Conservation (phyloP, 2,888 invertebrate genomes). For the Antheraea assamensis region DNA sequence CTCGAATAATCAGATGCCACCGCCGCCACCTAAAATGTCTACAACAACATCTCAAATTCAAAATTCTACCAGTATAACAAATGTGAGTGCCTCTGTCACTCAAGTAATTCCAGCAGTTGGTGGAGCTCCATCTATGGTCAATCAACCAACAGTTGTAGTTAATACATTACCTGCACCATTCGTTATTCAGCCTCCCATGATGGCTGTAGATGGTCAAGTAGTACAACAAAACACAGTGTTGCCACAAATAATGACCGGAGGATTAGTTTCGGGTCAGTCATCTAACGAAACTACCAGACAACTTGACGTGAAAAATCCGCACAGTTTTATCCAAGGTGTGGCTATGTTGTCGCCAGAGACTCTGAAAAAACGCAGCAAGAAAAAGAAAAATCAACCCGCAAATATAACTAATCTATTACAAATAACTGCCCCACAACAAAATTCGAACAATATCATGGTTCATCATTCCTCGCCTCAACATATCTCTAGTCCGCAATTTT, state of each 20-base stretch:
- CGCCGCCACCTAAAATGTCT: constrained; percentile 82
- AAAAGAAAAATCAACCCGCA: constrained; percentile 86
- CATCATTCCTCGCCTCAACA: constrained; percentile 76
- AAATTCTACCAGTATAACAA: constrained; percentile 84
- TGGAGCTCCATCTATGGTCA: constrained; percentile 85
- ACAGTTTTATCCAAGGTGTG: constrained; percentile 66
- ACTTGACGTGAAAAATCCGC: constrained; percentile 78
- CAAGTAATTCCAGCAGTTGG: constrained; percentile 85
- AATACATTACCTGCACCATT: constrained; percentile 90
- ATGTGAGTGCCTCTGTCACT: constrained; percentile 84
- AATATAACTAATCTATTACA: constrained; percentile 88
- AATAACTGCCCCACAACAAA: constrained; percentile 85
- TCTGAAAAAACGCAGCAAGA: constrained; percentile 85
- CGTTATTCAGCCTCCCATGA: constrained; percentile 89
- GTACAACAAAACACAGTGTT: constrained; percentile 86
- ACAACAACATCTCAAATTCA: constrained; percentile 84
- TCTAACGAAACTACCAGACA: constrained; percentile 76
- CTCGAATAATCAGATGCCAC: constrained; percentile 85
- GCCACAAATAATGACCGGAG: constrained; percentile 86
- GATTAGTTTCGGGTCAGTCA: constrained; percentile 82
- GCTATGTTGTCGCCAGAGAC: constrained; percentile 87
- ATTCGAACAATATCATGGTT: constrained; percentile 83
- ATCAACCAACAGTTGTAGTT: constrained; percentile 90
- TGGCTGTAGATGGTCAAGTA: constrained; percentile 88
- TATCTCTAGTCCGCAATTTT: constrained; percentile 80